Percentiles rank a stretch among this genome's conserved stretches.
Evolutionary conservation across 2,888 invertebrate species (phyloP).

Genomic region (Hipparchia sbordonii): DNA sequence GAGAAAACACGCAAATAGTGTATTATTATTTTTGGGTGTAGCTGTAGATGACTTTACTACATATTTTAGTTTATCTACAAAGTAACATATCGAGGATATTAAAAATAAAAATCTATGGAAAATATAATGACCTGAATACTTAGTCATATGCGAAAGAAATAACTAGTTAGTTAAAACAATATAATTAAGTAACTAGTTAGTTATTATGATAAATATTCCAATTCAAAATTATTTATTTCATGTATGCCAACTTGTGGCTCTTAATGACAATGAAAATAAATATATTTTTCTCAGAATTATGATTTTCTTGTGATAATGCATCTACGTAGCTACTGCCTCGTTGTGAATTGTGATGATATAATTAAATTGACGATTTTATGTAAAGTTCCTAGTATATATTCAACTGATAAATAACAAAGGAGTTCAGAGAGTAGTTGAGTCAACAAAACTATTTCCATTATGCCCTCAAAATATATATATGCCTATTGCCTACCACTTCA

Average conservation of each 20-base stretch:
- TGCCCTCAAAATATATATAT: neutral
- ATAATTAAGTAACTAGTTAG: no score
- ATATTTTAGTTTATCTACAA: no score
- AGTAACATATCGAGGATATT: no score
- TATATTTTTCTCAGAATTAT: neutral
- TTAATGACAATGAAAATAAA: neutral
- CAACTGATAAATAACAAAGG: no score
- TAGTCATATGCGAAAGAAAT: neutral
- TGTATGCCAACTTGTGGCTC: neutral
- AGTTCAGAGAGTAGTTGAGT: neutral
- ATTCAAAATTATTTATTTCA: no score
- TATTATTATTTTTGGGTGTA: no score
- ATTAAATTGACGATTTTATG: no score
- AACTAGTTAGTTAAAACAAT: no score
- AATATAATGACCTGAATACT: neutral
- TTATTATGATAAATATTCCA: neutral
- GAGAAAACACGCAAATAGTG: no score
- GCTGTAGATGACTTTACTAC: no score
- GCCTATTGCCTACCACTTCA: neutral
- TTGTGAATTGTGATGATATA: neutral
- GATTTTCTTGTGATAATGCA: neutral
- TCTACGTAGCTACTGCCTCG: neutral
- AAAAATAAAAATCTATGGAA: neutral
- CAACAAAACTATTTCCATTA: slow-evolving; percentile 3
- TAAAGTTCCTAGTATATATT: no score